A percentile compares a stretch with the other conserved stretches of the same genome.
Evolutionary conservation across 2,888 invertebrate species (phyloP).

Genomic region (Gastrophysa polygoni): DNA sequence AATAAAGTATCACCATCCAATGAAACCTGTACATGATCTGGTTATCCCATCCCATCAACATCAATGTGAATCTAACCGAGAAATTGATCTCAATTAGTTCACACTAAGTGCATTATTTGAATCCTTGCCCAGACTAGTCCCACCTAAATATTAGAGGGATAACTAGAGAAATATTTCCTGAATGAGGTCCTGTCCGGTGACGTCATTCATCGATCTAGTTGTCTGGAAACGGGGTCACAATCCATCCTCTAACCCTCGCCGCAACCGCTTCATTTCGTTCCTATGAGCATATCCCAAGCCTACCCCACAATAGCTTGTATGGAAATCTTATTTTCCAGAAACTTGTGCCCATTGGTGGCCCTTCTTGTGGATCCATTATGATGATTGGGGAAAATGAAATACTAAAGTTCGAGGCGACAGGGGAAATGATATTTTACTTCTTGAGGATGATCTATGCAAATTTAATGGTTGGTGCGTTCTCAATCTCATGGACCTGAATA

Average conservation of each 20-base stretch:
- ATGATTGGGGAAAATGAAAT: too few species aligned
- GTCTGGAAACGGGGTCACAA: conserved; percentile 49
- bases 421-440: too few species aligned
- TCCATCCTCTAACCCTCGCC: conserved; percentile 41
- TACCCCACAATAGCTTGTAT: conserved; percentile 49
- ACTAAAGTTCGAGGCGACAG: too few species aligned
- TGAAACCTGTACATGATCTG: too few species aligned
- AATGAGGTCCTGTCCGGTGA: conserved; percentile 42
- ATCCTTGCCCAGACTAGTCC: background rate
- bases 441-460: too few species aligned
- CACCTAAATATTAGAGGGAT: background rate
- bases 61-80: too few species aligned
- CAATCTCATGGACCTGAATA: too few species aligned
- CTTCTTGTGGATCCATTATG: too few species aligned
- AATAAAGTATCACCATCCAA: too few species aligned
- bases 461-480: too few species aligned
- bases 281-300: conserved; percentile 41
- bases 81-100: background rate
- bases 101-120: background rate
- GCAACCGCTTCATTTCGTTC: conserved; percentile 36
- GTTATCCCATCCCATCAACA: background rate
- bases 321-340: conserved; percentile 38
- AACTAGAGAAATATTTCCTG: conserved; percentile 5
- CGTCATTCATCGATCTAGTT: conserved; percentile 51
- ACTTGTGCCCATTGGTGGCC: background rate